These are phyloP conservation scores for Synanthedon formicaeformis DNA, from an alignment of 2,888 invertebrate genomes.

Conservation along the genomic window DNA sequence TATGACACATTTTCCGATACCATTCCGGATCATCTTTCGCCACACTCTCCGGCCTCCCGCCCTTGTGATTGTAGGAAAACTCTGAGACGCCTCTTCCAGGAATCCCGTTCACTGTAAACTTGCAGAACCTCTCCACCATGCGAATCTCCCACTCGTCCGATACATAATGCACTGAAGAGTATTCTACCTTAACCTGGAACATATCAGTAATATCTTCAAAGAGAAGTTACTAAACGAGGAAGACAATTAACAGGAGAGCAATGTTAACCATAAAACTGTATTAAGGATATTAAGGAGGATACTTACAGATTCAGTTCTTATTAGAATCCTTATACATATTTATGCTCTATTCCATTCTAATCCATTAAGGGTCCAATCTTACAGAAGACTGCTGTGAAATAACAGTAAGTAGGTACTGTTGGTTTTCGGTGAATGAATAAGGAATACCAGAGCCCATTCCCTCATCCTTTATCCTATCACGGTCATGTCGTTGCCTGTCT, in stretches of 20 bases:
- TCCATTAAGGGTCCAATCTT: no score
- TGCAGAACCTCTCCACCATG: slow-evolving; percentile 73
- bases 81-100: slow-evolving; percentile 79
- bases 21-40: slow-evolving; percentile 66
- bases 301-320: no score
- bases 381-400: no score
- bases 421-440: no score
- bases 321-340: no score
- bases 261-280: neutral
- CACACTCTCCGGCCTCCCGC: slow-evolving; percentile 62
- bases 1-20: slow-evolving; percentile 63
- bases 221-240: neutral
- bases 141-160: slow-evolving; percentile 77
- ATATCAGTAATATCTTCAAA: neutral
- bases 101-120: slow-evolving; percentile 71
- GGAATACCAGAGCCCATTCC: no score
- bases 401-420: no score
- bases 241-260: neutral
- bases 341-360: no score
- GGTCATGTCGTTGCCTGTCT: no score
- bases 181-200: slow-evolving; percentile 67
- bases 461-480: no score
- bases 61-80: slow-evolving; percentile 75
- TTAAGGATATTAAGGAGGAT: no score
- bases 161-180: slow-evolving; percentile 73